These are phyloP conservation scores for Tauraco hartlaubi DNA, from an alignment of 2,797 vertebrate genomes.

Conservation along the genomic window DNA sequence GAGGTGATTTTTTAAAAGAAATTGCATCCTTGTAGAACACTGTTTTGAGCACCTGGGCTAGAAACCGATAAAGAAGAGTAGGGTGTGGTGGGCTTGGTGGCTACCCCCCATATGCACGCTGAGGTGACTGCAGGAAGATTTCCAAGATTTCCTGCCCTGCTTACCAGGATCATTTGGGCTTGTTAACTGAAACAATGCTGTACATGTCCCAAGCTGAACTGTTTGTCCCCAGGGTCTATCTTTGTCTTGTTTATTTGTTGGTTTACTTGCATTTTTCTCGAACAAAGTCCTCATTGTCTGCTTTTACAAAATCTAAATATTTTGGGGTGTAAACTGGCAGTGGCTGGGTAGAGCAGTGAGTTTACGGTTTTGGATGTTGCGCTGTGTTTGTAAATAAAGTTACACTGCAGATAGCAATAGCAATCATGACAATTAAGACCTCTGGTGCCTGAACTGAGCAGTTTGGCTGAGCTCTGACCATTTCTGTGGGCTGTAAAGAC, in stretches of 20 bases:
- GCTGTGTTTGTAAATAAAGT: not conserved
- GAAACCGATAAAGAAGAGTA: not conserved
- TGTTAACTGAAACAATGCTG: not conserved
- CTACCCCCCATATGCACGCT: accelerated
- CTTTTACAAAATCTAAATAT: not conserved
- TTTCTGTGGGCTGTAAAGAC: not conserved
- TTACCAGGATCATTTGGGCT: not conserved
- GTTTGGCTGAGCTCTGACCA: not conserved
- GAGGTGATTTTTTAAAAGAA: not conserved
- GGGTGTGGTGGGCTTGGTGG: not conserved
- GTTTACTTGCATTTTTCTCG: slow-evolving; percentile 5
- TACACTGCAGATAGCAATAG: not conserved
- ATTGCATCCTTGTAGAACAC: not conserved
- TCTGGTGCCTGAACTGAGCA: not conserved
- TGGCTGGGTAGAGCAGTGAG: not conserved
- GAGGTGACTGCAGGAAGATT: not conserved
- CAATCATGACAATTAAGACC: not conserved
- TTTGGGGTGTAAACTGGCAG: not conserved
- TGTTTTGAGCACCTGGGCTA: not conserved
- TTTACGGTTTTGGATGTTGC: not conserved
- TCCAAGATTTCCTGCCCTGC: not conserved
- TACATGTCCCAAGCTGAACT: not conserved
- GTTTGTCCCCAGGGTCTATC: not conserved
- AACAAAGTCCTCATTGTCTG: slow-evolving; percentile 19
- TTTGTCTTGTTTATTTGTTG: slow-evolving; percentile 27